These are phyloP conservation scores for Pollicipes pollicipes DNA, from an alignment of 1,140 invertebrate species.

Conservation along the genomic window DNA sequence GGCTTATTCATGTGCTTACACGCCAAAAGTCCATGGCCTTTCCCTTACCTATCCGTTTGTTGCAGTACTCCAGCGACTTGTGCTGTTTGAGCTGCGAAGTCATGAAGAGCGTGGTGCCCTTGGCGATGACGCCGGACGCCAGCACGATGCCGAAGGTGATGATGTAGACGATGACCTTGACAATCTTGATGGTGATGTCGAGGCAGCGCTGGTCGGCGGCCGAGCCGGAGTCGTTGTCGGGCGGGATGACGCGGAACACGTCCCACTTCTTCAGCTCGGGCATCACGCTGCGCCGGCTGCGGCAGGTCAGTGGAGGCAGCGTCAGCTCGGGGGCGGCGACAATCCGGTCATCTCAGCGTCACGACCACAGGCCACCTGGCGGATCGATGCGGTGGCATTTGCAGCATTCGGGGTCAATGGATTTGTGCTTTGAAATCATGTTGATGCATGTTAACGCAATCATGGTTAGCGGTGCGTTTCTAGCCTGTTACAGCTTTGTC, in stretches of 20 bases:
- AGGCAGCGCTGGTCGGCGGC: conserved; percentile 70
- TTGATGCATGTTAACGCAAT: too few species aligned
- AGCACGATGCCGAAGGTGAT: conserved; percentile 69
- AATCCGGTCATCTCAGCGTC: conserved; percentile 8
- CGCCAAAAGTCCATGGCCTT: too few species aligned
- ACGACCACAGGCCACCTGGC: background rate
- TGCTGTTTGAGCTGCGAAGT: conserved; percentile 64
- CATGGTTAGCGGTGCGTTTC: too few species aligned
- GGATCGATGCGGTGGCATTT: conserved; percentile 8
- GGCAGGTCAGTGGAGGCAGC: too few species aligned
- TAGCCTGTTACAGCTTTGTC: too few species aligned
- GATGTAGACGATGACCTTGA: conserved; percentile 67
- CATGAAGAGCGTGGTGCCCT: conserved; percentile 74
- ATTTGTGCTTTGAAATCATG: too few species aligned
- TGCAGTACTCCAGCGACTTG: conserved; percentile 57
- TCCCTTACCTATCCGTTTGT: conserved; percentile 37
- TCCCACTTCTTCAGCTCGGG: conserved; percentile 84
- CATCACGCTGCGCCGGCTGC: conserved; percentile 60
- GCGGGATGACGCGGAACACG: conserved; percentile 74
- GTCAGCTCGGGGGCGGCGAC: conserved; percentile 6
- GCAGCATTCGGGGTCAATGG: too few species aligned
- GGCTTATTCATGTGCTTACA: too few species aligned
- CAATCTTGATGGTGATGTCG: conserved; percentile 62
- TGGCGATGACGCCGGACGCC: conserved; percentile 58
- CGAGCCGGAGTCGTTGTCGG: conserved; percentile 67